Evolutionary conservation across 2,113 vertebrate genomes (phyloP).

Genomic region (Lynx canadensis): DNA sequence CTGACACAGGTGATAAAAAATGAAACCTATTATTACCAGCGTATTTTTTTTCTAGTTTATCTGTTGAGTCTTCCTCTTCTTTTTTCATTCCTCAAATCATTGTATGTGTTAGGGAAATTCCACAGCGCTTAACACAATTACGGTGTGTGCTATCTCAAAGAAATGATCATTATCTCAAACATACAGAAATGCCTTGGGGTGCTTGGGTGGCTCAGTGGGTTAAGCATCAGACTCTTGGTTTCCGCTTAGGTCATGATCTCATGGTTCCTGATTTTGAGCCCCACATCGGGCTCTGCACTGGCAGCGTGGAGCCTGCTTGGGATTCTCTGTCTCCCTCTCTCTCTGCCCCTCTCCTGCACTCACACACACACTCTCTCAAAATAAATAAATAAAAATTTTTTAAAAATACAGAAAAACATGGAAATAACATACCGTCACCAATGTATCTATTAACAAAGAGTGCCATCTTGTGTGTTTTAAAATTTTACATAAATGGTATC

Average conservation of each 20-base stretch:
- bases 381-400: too few species aligned
- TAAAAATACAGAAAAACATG: neutral
- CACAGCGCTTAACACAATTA: neutral
- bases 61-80: neutral
- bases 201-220: too few species aligned
- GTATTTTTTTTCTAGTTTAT: neutral
- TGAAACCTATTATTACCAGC: neutral
- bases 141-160: neutral
- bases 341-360: too few species aligned
- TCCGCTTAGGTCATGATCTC: too few species aligned
- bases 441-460: neutral
- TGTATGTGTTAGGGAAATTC: neutral
- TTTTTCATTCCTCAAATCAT: constrained; percentile 18
- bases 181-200: neutral
- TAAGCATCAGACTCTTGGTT: too few species aligned
- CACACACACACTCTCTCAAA: too few species aligned
- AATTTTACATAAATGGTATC: neutral
- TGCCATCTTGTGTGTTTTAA: neutral
- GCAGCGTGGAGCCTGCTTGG: too few species aligned
- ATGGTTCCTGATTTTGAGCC: too few species aligned
- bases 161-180: constrained; percentile 26
- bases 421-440: neutral
- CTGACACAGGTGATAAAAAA: neutral
- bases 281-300: too few species aligned
- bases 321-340: too few species aligned